Evolutionary conservation across 2,888 invertebrate genomes (phyloP), one percentile per base, ranked within the genome.

Genomic region (Cerastis rubricosa): DNA sequence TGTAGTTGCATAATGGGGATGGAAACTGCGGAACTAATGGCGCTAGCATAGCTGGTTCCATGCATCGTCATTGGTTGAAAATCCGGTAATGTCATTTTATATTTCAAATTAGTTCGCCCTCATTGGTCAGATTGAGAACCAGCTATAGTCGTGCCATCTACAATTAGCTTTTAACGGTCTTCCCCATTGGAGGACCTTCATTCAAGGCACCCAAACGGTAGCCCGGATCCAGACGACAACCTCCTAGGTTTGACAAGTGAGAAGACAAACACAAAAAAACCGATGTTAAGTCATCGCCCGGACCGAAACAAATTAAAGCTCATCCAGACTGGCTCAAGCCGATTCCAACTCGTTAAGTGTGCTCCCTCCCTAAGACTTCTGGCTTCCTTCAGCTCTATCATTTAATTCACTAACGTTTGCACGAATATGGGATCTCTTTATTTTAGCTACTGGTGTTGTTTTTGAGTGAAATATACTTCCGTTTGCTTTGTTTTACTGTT

Each of bases 341-440:
- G 14, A n/a, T 64, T n/a, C 63, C 63, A 43, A 7, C 40, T 43
- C 40, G 22, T 5, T 43, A 43, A 22, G 3, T 43, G n/a, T 63
- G 40, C 22, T 43, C 35, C n/a, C n/a, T 11, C 40, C n/a, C 14
- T 40, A n/a, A 59, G 72, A 68, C 74, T 84, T 84, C 66, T 85
- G 72, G 82, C 85, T 76, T 19, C 49, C 64, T 85, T 81, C 67
- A 76, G 49, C 47, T 45, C 11, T 54, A 49, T 29, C 14, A n/a
- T 76, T 64, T 67, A 45, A 70, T 80, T 74, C 51, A 51, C 43
- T 69, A 54, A 63, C 25, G 22, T 70, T 59, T 84, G 57, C 74
- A 71, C 66, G 43, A 43, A 25, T 29, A 54, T 12, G n/a, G n/a
- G 69, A 49, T 47, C 47, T 54, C 29, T 51, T 51, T 69, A 47